Conservation (phyloP, 2,888 invertebrate species). For the Cremastinae sp. region DNA sequence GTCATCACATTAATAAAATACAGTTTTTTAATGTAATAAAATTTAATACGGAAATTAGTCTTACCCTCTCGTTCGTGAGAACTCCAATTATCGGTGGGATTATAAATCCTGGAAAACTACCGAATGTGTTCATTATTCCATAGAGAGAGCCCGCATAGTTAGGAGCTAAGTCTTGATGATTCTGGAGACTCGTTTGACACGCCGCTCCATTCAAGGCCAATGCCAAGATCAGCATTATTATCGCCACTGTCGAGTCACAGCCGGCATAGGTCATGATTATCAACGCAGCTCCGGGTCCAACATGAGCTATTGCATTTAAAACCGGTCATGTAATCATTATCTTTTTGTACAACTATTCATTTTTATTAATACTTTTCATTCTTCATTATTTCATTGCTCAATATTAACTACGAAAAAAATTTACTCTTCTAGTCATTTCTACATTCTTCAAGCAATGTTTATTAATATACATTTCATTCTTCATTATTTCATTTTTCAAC, state of each 20-base stretch:
- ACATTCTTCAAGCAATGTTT: too few relatives aligned
- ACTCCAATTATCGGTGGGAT: conserved; percentile 76
- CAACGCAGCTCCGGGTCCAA: conserved; percentile 81
- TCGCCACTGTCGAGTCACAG: conserved; percentile 71
- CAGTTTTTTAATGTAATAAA: not conserved
- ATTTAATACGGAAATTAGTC: not conserved
- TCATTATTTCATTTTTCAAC: too few relatives aligned
- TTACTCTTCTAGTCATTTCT: too few relatives aligned
- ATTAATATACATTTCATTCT: too few relatives aligned
- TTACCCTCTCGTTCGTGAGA: conserved; percentile 65
- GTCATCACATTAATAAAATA: too few relatives aligned
- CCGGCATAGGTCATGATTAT: conserved; percentile 79
- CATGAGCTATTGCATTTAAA: conserved; percentile 75
- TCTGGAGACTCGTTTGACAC: conserved; percentile 77
- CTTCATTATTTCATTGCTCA: too few relatives aligned
- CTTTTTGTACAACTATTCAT: too few relatives aligned
- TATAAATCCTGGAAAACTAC: conserved; percentile 78
- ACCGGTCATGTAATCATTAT: conserved; percentile 28
- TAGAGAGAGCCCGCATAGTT: conserved; percentile 79
- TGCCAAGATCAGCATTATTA: conserved; percentile 74
- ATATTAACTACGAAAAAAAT: too few relatives aligned
- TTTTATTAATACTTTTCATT: too few relatives aligned
- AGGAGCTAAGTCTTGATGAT: conserved; percentile 79
- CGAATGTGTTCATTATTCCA: conserved; percentile 78
- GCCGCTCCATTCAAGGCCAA: conserved; percentile 76